Conservation (phyloP, 2,888 invertebrate species). For the Pantelozetes paolii region DNA sequence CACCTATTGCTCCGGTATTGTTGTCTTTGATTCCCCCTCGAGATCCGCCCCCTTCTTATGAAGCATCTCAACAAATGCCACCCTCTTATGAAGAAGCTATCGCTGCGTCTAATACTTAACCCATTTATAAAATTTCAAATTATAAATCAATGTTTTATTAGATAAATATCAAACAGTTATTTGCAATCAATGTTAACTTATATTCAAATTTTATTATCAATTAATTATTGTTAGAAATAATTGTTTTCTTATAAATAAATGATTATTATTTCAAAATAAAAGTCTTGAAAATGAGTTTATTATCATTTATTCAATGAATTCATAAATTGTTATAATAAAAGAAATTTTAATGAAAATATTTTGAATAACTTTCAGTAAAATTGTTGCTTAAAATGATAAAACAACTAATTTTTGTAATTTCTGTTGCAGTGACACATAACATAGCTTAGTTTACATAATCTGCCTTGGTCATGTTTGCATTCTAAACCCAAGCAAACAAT, state of each 20-base stretch:
- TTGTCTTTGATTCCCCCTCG: background rate
- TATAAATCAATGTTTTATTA: background rate
- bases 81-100: slow-evolving; percentile 41
- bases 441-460: too few relatives aligned
- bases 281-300: too few relatives aligned
- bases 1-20: slow-evolving; percentile 18
- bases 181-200: background rate
- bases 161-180: background rate
- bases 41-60: slow-evolving; percentile 40
- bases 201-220: background rate
- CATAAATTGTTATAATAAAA: too few relatives aligned
- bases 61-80: slow-evolving; percentile 39
- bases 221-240: background rate
- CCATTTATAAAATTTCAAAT: background rate
- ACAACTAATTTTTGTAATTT: too few relatives aligned
- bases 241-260: background rate
- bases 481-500: too few relatives aligned
- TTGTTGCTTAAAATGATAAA: too few relatives aligned
- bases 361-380: too few relatives aligned
- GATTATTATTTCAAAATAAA: too few relatives aligned
- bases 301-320: too few relatives aligned
- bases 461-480: too few relatives aligned
- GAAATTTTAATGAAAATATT: too few relatives aligned
- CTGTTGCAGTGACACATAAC: too few relatives aligned
- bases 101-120: background rate